These are phyloP conservation scores for Gallirallus australis DNA, from an alignment of 2,797 vertebrate species.

Conservation along the genomic window DNA sequence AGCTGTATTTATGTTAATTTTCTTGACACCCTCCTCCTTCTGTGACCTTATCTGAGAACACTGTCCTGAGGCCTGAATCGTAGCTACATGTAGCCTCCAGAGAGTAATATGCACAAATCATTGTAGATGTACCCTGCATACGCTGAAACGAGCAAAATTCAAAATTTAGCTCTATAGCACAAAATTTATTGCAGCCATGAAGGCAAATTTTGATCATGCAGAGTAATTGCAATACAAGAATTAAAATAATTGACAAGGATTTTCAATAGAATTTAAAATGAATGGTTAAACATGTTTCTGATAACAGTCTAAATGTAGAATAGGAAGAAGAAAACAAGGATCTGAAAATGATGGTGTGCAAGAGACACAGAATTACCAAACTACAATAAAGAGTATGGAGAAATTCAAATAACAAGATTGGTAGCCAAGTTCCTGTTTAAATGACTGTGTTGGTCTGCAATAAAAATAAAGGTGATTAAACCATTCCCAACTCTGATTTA, in stretches of 20 bases:
- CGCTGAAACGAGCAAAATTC: not conserved
- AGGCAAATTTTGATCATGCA: not conserved
- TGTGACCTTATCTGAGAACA: not conserved
- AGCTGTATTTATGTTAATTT: not conserved
- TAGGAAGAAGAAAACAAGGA: not conserved
- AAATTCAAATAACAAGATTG: not conserved
- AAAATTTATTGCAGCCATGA: not conserved
- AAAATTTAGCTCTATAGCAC: not conserved
- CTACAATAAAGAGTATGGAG: not conserved
- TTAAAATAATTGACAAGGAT: not conserved
- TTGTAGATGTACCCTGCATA: not conserved
- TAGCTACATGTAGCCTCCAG: not conserved
- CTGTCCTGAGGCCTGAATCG: not conserved
- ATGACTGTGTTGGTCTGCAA: not conserved
- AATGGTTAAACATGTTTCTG: not conserved
- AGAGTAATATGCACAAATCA: not conserved
- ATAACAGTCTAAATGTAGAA: not conserved
- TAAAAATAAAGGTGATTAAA: not conserved
- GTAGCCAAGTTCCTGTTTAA: not conserved
- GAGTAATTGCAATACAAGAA: not conserved
- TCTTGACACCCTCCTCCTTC: not conserved
- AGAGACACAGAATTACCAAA: not conserved
- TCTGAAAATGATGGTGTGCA: not conserved
- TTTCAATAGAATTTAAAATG: not conserved
- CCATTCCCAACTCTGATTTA: not conserved